Evolutionary conservation across 2,888 invertebrate species (phyloP), one percentile per base, ranked within the genome.

Genomic region (Conchocele bisecta): DNA sequence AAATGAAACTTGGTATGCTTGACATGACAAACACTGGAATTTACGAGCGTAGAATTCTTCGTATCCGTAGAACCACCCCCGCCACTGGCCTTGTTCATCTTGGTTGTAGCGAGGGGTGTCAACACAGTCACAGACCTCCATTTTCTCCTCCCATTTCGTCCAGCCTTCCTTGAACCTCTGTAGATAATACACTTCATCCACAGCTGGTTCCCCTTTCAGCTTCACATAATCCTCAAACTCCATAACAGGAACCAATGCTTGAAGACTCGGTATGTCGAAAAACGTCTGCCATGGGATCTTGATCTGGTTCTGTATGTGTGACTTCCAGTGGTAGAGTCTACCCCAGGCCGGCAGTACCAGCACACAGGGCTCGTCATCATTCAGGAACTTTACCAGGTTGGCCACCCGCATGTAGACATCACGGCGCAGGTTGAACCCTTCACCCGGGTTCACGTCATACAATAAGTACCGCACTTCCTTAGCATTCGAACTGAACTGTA

Each of bases 371-470:
- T 86, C 83, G 9, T 89, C 84, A 29, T 85, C 77, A 68, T 94
- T 93, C 59, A 97, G 92, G 68, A 94, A 93, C 31, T 94, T 93
- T 0, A 96, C 93, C 88, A 98, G 94, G 50, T 96, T 95, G 1
- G 98, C 97, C 85, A 98, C 93, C 82, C 99, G 93, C 93, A 99
- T 95, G 88, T 97, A 99, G 1, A 99, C 98, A 92, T 99, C 99
- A 35, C 99, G 93, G 17, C 98, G 93, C 73, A 99, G 93, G 92
- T 99, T 99, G 89, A 99, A 99, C 0, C 99, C 99, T 93, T 99
- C 99, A 0, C 96, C 95, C 2, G 95, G 95, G 92, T 99, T 99
- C 0, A 99, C 95, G 89, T 98, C 97, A 91, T 98, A 99, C 53
- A 99, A 93, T 60, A 99, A 91, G 86, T 95, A 97, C 85, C 95